Evolutionary conservation across 1,140 invertebrate genomes (phyloP).

Genomic region (Zaprionus tsacasi): DNA sequence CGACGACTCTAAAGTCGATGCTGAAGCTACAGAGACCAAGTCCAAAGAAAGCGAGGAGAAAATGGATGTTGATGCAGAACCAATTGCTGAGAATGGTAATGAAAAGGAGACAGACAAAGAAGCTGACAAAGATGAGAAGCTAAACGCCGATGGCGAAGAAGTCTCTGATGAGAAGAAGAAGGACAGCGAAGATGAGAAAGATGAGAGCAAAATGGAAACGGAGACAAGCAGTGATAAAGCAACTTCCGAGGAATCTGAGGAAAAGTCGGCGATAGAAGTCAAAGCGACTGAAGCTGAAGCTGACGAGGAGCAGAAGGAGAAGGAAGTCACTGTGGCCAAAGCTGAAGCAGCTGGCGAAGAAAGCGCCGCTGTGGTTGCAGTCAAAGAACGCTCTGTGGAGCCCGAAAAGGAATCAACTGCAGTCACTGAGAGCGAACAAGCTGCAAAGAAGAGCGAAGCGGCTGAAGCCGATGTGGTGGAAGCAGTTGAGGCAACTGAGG

Average conservation of each 20-base stretch:
- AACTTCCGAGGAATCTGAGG: background rate
- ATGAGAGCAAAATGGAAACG: slow-evolving; percentile 17
- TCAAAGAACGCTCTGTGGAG: slow-evolving; percentile 33
- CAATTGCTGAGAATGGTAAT: slow-evolving; percentile 60
- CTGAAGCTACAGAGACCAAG: slow-evolving; percentile 13
- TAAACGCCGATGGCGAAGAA: slow-evolving; percentile 29
- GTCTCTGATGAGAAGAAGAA: slow-evolving; percentile 4
- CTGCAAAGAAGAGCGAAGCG: slow-evolving; percentile 53
- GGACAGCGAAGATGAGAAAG: background rate
- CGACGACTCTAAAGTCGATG: slow-evolving; percentile 87
- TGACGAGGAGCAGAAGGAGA: slow-evolving; percentile 61
- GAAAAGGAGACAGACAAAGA: slow-evolving; percentile 46
- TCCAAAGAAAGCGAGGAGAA: slow-evolving; percentile 40
- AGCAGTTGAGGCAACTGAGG: slow-evolving; percentile 38
- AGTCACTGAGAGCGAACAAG: slow-evolving; percentile 26
- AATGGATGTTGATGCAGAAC: slow-evolving; percentile 53
- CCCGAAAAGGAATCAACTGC: slow-evolving; percentile 34
- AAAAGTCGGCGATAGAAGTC: slow-evolving; percentile 15
- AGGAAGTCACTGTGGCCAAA: slow-evolving; percentile 57
- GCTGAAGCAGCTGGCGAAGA: slow-evolving; percentile 50
- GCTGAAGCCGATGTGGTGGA: slow-evolving; percentile 43
- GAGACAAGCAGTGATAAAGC: slow-evolving; percentile 13
- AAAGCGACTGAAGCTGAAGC: slow-evolving; percentile 41
- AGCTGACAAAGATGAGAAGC: slow-evolving; percentile 24
- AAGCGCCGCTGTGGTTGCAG: background rate